Evolutionary conservation across 1,140 invertebrate species (phyloP).

Genomic region (Cotesia glomerata): DNA sequence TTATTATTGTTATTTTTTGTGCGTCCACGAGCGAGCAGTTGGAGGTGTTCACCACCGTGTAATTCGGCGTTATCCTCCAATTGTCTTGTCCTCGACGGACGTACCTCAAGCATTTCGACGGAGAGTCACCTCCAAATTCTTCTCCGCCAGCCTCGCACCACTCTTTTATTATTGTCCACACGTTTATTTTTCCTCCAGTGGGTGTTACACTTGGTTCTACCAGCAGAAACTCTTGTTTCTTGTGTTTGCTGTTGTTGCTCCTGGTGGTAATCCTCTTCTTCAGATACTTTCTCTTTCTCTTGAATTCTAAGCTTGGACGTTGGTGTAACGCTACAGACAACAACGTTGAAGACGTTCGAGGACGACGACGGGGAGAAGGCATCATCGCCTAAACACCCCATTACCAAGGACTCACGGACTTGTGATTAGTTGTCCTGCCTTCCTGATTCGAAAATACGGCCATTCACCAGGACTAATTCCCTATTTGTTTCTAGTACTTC

Average conservation of each 20-base stretch:
- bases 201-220: not conserved
- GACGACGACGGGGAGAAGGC: conserved; percentile 58
- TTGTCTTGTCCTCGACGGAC: conserved; percentile 17
- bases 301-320: conserved; percentile 17
- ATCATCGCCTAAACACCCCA: conserved; percentile 62
- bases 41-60: not conserved
- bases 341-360: conserved; percentile 47
- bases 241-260: conserved; percentile 13
- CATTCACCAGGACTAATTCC: conserved; percentile 40
- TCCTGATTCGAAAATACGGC: conserved; percentile 36
- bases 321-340: conserved; percentile 36
- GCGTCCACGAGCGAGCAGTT: not conserved
- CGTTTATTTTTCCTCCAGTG: not conserved
- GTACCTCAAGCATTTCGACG: conserved; percentile 55
- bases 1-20: not conserved
- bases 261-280: not conserved
- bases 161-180: conserved; percentile 23
- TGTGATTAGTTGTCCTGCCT: conserved; percentile 41
- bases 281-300: conserved; percentile 21
- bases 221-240: not conserved
- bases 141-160: conserved; percentile 37
- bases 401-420: conserved; percentile 52
- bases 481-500: not conserved
- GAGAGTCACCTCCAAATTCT: conserved; percentile 54
- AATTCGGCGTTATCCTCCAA: not conserved